Evolutionary conservation across 2,797 vertebrate species (phyloP), one percentile per base, ranked within the genome.

Genomic region (Momotus momota): DNA sequence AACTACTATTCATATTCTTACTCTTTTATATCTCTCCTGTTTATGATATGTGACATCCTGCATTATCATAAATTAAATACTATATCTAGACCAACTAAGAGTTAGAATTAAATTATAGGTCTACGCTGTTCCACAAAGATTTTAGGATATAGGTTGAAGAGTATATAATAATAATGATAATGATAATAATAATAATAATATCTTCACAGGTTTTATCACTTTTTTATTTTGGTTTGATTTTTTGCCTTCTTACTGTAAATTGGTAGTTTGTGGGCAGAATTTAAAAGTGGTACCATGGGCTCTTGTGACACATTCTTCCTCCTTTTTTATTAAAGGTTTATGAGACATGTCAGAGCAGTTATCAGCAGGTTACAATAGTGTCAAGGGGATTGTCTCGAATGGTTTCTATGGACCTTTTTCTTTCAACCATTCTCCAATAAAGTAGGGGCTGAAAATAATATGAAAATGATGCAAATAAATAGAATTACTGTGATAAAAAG

Each of bases 261-360:
- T 58, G n/a, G 16, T 93, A 83, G 60, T 57, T 78, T 38, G 58
- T 52, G 79, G 88, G 88, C 41, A 91, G 80, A 92, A 91, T 94
- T 97, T 94, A 43, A 58, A 96, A 90, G 40, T 61, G 70, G 25
- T 74, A 46, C 27, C 21, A 52, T 19, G 31, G 77, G 12, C 43
- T 91, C 40, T 27, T 67, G 27, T 62, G 48, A 62, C 27, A 33
- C 45, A 52, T 93, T 81, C 72, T 90, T 73, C 7, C 48, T 73
- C 45, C 26, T 71, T 85, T 95, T 81, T 84, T 92, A 93, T 12
- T 43, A 74, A 95, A 71, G 48, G 54, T 77, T 94, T 94, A 86
- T 67, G 61, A 95, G 91, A 88, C 38, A 82, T n/a, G 45, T 89
- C 84, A 81, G 78, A 93, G 69, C 49, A 81, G 84, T 90, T 94